phyloP scores from a whole-genome alignment of 2,797 vertebrate genomes.

The Microctenopoma lineatum region DNA sequence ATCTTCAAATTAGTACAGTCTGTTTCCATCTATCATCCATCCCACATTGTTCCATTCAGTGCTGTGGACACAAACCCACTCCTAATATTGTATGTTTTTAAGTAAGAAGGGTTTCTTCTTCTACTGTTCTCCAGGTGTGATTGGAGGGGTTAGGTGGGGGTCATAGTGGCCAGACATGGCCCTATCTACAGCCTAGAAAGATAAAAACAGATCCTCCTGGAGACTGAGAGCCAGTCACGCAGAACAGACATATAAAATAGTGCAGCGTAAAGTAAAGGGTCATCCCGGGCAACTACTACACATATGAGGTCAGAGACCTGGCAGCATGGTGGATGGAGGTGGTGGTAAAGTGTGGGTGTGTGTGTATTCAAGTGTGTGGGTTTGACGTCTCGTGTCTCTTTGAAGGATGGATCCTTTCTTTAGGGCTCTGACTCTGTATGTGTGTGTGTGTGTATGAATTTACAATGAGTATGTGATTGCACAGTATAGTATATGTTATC shows the following conservation, averaged over 20 bases:
- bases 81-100: not conserved
- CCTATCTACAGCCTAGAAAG: conserved; percentile 58
- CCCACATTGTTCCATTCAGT: too few relatives aligned
- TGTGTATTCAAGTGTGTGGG: conserved; percentile 11
- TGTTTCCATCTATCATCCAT: too few relatives aligned
- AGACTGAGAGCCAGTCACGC: conserved; percentile 53
- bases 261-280: conserved; percentile 73
- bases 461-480: conserved; percentile 6
- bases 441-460: conserved; percentile 15
- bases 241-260: conserved; percentile 72
- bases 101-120: not conserved
- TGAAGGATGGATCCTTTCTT: conserved; percentile 34
- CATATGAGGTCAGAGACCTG: conserved; percentile 52
- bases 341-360: conserved; percentile 9
- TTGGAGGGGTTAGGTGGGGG: conserved; percentile 41
- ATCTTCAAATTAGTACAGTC: too few relatives aligned
- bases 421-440: conserved; percentile 7
- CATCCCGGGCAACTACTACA: conserved; percentile 59
- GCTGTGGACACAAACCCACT: not conserved
- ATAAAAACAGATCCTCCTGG: conserved; percentile 62
- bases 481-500: conserved; percentile 14
- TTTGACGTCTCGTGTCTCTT: too few relatives aligned
- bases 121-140: conserved; percentile 20
- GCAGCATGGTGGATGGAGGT: conserved; percentile 42
- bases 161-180: conserved; percentile 46